phyloP scores from a whole-genome alignment of 2,797 vertebrate genomes.

The Clamator glandarius region DNA sequence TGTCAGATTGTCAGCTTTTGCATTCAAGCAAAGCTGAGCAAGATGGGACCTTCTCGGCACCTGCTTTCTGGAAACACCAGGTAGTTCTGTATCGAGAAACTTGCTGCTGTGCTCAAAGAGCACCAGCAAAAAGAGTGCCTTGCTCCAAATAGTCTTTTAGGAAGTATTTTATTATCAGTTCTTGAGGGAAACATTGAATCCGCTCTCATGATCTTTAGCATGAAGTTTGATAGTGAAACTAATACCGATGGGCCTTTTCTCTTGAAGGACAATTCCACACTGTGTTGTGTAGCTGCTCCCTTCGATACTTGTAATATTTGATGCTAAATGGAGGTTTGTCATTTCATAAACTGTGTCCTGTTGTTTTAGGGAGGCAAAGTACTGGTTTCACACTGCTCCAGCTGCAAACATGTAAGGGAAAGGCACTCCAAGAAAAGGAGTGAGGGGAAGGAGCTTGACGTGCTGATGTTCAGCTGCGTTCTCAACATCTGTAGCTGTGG shows the following conservation, averaged over 20 bases:
- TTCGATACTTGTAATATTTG: accelerated
- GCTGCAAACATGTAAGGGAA: background rate
- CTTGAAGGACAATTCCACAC: background rate
- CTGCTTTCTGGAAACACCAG: background rate
- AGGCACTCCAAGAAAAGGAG: accelerated
- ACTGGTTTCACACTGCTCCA: background rate
- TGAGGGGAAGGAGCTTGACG: background rate
- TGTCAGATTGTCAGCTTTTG: slow-evolving; percentile 87
- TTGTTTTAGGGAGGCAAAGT: background rate
- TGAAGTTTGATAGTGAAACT: background rate
- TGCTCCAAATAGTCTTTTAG: background rate
- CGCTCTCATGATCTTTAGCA: background rate
- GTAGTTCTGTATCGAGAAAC: background rate
- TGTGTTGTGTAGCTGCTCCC: background rate
- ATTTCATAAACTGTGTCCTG: accelerated
- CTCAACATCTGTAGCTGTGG: background rate
- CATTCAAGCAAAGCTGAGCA: slow-evolving; percentile 84
- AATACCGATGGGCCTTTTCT: background rate
- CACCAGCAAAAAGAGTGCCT: background rate
- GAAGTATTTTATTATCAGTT: background rate
- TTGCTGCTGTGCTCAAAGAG: background rate
- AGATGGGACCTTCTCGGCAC: background rate
- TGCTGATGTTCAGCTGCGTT: background rate
- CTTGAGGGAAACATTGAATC: background rate
- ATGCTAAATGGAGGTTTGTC: background rate